Conservation (phyloP, 2,888 invertebrate species). For the Plebejus argus region DNA sequence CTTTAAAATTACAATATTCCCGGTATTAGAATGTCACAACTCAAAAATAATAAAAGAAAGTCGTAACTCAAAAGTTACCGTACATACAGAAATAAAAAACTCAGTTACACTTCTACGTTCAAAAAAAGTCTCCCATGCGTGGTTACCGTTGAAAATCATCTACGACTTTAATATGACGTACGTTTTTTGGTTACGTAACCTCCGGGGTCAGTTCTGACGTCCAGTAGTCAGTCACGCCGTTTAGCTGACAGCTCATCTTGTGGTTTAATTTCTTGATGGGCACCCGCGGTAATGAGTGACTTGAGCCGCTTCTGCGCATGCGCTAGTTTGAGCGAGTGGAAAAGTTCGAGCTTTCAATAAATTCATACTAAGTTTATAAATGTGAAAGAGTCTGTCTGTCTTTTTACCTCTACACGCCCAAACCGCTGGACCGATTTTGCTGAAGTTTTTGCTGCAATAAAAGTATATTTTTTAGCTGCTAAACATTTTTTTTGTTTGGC, state of each 20-base stretch:
- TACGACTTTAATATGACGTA: constrained; percentile 16
- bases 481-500: no score
- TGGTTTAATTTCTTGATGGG: constrained; percentile 16
- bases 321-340: background rate
- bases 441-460: no score
- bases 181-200: constrained; percentile 10
- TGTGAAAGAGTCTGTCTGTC: no score
- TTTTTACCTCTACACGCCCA: no score
- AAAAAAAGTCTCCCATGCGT: background rate
- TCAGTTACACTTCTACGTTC: background rate
- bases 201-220: constrained; percentile 6
- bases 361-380: background rate
- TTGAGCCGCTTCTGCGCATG: constrained; percentile 5
- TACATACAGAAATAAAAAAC: background rate
- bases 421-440: no score
- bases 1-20: no score
- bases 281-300: background rate
- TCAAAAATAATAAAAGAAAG: background rate
- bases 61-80: background rate
- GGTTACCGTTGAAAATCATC: constrained; percentile 1
- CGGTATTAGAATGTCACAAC: no score
- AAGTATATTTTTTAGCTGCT: no score
- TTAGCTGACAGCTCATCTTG: constrained; percentile 6
- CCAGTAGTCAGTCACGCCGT: constrained; percentile 15
- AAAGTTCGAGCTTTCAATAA: background rate